These are phyloP conservation scores for Hetaerina americana DNA, from an alignment of 1,140 invertebrate genomes.

Conservation along the genomic window DNA sequence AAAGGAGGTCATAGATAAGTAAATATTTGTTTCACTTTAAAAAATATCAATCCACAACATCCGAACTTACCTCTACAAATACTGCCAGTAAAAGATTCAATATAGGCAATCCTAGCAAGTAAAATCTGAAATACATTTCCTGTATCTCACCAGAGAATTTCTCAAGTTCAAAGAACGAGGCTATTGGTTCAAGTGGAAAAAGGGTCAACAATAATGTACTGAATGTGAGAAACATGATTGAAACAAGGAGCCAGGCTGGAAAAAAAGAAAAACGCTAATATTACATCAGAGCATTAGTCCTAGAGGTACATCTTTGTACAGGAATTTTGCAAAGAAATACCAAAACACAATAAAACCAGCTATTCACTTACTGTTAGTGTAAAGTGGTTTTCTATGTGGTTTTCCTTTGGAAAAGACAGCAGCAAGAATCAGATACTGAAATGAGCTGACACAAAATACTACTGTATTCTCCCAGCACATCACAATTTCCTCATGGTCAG, in stretches of 20 bases:
- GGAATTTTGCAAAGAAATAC: no score
- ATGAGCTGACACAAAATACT: slow-evolving; percentile 45
- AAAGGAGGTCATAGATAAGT: neutral
- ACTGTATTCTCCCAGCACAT: slow-evolving; percentile 33
- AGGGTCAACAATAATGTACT: slow-evolving; percentile 2
- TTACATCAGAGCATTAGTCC: slow-evolving; percentile 24
- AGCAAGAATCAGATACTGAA: slow-evolving; percentile 48
- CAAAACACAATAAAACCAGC: neutral
- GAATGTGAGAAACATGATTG: neutral
- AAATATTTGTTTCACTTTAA: no score
- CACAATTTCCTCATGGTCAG: slow-evolving; percentile 21
- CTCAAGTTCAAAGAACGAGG: neutral
- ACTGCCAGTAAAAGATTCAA: neutral
- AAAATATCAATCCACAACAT: neutral
- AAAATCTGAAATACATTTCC: neutral
- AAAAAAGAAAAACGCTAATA: slow-evolving; percentile 24
- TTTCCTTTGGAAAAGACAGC: slow-evolving; percentile 41
- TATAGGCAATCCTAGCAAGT: neutral
- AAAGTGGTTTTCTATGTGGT: slow-evolving; percentile 39
- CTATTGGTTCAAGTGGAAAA: neutral
- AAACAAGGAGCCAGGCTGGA: neutral
- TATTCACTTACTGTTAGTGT: slow-evolving; percentile 19
- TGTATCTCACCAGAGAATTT: neutral
- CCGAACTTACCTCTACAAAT: neutral
- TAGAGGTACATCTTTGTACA: no score